phyloP scores from a whole-genome alignment of 2,113 vertebrate species.

The Cheirogaleus medius region DNA sequence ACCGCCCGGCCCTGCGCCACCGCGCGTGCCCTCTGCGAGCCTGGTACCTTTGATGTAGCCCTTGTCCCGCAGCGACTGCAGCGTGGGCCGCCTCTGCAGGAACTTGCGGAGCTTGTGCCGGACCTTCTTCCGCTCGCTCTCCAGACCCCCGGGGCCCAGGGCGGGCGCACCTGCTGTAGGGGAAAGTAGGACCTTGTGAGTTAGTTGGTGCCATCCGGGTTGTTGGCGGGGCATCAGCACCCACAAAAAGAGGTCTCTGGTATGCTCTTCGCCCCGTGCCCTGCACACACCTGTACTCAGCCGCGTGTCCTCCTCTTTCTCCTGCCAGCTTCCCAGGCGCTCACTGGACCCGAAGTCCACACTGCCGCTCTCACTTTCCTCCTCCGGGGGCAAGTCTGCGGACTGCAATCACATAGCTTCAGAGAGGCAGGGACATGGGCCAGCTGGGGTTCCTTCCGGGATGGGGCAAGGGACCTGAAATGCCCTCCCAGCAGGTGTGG shows the following conservation, averaged over 20 bases:
- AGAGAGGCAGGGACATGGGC: background rate
- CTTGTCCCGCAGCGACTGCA: slow-evolving; percentile 93
- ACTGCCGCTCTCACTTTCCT: slow-evolving; percentile 78
- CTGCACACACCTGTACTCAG: slow-evolving; percentile 78
- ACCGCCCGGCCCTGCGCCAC: background rate
- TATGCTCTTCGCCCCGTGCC: background rate
- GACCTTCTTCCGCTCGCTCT: slow-evolving; percentile 88
- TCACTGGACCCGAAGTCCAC: slow-evolving; percentile 83
- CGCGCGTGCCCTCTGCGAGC: rapidly evolving
- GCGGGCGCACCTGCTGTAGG: slow-evolving; percentile 40
- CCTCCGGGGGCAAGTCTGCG: slow-evolving; percentile 78
- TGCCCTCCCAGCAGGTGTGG: background rate
- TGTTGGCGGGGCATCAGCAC: background rate
- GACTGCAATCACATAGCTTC: slow-evolving; percentile 66
- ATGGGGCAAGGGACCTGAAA: background rate
- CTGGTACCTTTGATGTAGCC: slow-evolving; percentile 93
- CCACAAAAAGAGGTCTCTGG: rapidly evolving
- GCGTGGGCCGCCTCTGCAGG: slow-evolving; percentile 91
- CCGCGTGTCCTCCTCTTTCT: slow-evolving; percentile 86
- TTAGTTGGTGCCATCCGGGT: background rate
- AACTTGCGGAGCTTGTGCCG: slow-evolving; percentile 91
- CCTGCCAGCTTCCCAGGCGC: slow-evolving; percentile 79
- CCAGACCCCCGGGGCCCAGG: slow-evolving; percentile 42
- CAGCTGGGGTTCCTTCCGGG: background rate
- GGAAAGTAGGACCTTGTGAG: background rate